These are phyloP conservation scores for Andricus curvator DNA, from an alignment of 2,888 invertebrate genomes.

Conservation along the genomic window DNA sequence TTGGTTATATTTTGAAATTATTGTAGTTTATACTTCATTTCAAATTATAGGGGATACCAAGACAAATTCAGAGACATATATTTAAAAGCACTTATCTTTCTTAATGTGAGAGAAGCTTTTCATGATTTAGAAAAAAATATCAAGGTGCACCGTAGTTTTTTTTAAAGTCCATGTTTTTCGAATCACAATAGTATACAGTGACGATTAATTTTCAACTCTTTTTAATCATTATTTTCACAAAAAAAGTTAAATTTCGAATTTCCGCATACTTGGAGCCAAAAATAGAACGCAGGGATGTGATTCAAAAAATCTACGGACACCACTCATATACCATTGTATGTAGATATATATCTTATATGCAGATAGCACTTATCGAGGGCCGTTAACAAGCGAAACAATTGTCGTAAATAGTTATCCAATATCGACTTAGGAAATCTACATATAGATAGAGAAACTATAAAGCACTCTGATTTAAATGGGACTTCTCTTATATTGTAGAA, in stretches of 20 bases:
- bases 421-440: constrained; percentile 30
- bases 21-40: no score
- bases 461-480: constrained; percentile 22
- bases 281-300: not conserved
- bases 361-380: not conserved
- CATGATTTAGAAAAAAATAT: no score
- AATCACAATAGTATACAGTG: no score
- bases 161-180: no score
- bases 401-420: constrained; percentile 24
- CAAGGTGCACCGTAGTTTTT: no score
- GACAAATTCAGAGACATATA: no score
- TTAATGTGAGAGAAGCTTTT: no score
- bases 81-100: no score
- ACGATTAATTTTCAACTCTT: no score
- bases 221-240: not conserved
- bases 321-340: no score
- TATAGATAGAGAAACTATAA: constrained; percentile 29
- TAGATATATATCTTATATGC: not conserved
- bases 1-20: no score
- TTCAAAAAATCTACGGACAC: not conserved
- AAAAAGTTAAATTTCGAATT: not conserved
- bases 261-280: not conserved
- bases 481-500: not conserved
- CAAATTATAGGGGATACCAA: no score
- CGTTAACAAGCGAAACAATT: not conserved